Base-by-base conservation (phyloP, 2,113 vertebrate species). In the Mormyrus iriodes region DNA sequence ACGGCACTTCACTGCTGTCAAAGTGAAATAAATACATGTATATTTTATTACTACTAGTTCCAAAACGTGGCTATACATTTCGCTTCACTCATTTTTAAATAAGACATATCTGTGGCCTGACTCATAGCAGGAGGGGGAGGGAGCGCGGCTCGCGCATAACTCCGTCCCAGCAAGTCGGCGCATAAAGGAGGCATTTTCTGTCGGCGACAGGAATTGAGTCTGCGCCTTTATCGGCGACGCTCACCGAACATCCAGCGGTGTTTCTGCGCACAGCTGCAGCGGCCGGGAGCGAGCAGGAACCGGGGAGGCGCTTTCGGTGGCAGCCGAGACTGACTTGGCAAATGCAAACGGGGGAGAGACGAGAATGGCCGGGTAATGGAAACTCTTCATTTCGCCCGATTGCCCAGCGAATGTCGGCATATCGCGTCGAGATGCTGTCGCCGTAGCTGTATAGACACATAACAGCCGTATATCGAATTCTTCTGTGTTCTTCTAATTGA, bases 221-320 rank as follows among this genome's bases (percentile, higher is more conserved):
- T 90, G 61, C 85, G 49, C 89, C 85, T 90, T 90, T 90, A 90
- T 88, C 21, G 65, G 49, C 65, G 17, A 51, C 35, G 48, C 51
- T 53, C 52, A 73, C 55, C 49, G 73, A 48, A 58, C 53, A 90
- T 90, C 85, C 89, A 90, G 89, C 89, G 89, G 89, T 90, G 89
- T 12, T 61, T 46, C 86, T 55, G 86, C 69, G 35, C 42, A 35
- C 89, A 90, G 89, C 89, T 88, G 89, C 89, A 61, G 86, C 48
- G 85, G 24, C 35, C 69, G 10, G 69, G 13, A 61, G 73, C 55
- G 73, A 88, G 85, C 49, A 31, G 49, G 8, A 21, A 24, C 35
- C 46, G 73, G 86, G 86, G 73, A 58, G 89, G 85, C 86, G 89
- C 84, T 73, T 61, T 89, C 65, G n/a, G 27, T 86, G 15, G 53